Base-by-base conservation (phyloP, 1,140 invertebrate species). In the Pseudomyrmex dendroicus region DNA sequence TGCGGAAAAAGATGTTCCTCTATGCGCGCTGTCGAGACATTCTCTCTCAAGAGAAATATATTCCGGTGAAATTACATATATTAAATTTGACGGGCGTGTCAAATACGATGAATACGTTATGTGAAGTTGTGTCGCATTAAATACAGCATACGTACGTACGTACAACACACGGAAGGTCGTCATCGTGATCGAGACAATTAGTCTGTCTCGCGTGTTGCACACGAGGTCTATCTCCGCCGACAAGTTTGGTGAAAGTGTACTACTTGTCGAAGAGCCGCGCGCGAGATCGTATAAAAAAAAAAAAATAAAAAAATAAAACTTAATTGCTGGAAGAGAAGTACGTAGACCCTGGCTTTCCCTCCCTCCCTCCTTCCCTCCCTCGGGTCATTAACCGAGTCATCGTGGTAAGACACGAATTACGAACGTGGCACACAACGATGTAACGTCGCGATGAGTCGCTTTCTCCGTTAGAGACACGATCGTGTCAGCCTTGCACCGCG, bases 181-280 rank as follows among this genome's bases (percentile, higher is more conserved):
- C 48, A 25, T 13, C 52, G 35, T 59, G 20, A 54, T 50, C 20
- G 84, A 80, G 78, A 80, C 85, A 87, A 87, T 86, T 86, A 73
- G 64, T 74, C 63, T 80, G 78, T 86, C 78, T 66, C 63, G 62
- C 67, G 67, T 54, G 70, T 54, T 35, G 64, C 46, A 59, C 52
- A 35, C 20, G n/a, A 50, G 59, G 48, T 77, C 48, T 25, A 86
- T 83, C 85, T 87, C 61, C 68, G 62, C 44, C 64, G 44, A 50
- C 61, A 63, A 50, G 68, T 72, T 88, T 25, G 89, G 90, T 87
- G 91, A 92, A 92, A 92, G 91, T 92, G 89, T 87, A 88, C 86
- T 54, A 83, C 82, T 85, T 84, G 72, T 64, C 66, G 61, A 76
- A 17, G 67, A 63, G 44, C 5, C 46, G 15, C 56, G 46, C 9